Evolutionary conservation across 2,113 vertebrate species (phyloP).

Genomic region (Antechinus stuartii): DNA sequence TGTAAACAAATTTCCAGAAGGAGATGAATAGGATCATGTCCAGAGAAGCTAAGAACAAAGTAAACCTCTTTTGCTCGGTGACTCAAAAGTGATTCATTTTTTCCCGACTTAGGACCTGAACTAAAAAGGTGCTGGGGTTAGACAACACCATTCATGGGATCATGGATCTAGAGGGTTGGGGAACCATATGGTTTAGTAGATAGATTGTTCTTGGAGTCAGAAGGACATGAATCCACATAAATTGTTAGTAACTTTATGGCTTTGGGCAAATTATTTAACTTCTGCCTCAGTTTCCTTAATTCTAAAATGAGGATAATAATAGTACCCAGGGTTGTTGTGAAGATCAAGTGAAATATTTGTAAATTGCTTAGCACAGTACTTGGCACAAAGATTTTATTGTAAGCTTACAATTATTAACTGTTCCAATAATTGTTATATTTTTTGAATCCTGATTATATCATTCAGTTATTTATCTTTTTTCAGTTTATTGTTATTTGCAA

Average conservation of each 20-base stretch:
- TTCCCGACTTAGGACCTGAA: not conserved
- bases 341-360: not conserved
- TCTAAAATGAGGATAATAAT: not conserved
- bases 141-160: too few species aligned
- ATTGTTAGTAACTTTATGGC: not conserved
- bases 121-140: not conserved
- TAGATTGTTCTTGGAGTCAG: not conserved
- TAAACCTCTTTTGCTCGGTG: not conserved
- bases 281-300: not conserved
- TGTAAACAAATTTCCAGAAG: not conserved
- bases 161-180: too few species aligned
- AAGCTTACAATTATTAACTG: not conserved
- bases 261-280: not conserved
- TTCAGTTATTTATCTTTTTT: not conserved
- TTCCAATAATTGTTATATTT: not conserved
- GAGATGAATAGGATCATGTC: not conserved
- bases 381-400: not conserved
- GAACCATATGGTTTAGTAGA: too few species aligned
- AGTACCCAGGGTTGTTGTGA: not conserved
- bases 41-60: not conserved
- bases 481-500: not conserved
- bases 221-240: not conserved
- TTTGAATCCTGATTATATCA: not conserved
- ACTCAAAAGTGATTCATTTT: not conserved
- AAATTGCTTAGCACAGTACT: not conserved